Conservation (phyloP, 30 jellyfish, hydroid and myxozoan genomes). For the Cassiopea andromeda region DNA sequence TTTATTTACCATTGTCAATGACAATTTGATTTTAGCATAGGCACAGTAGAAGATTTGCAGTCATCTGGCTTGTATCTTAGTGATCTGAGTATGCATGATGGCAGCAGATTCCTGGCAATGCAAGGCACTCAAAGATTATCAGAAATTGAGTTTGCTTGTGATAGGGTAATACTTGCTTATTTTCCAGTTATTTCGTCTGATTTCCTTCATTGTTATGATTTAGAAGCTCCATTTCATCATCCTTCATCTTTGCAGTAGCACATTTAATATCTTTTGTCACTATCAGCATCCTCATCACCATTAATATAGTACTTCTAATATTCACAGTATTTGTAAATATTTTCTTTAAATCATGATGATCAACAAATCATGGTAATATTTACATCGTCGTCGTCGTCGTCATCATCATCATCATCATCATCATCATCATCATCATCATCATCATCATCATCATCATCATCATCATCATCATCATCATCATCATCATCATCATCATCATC, state of each 20-base stretch:
- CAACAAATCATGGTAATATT: not conserved
- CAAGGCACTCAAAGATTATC: constrained; percentile 71
- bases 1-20: too few relatives aligned
- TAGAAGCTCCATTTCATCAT: not conserved
- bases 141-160: constrained; percentile 68
- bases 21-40: constrained; percentile 29
- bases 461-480: not conserved
- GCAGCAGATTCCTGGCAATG: constrained; percentile 47
- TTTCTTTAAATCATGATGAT: too few relatives aligned
- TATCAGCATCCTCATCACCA: not conserved
- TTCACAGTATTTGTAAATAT: too few relatives aligned
- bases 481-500: not conserved
- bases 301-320: not conserved
- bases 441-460: not conserved
- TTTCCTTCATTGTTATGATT: too few relatives aligned
- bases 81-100: constrained; percentile 72
- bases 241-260: not conserved
- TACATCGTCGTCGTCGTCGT: not conserved
- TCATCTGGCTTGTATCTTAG: constrained; percentile 60
- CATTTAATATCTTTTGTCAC: not conserved
- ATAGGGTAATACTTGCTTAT: constrained; percentile 19
- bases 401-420: not conserved
- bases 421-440: not conserved
- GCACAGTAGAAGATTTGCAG: constrained; percentile 55
- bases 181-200: too few relatives aligned